Evolutionary conservation across 2,113 vertebrate species (phyloP), one percentile per base, ranked within the genome.

Genomic region (Mormyrus lacerda): DNA sequence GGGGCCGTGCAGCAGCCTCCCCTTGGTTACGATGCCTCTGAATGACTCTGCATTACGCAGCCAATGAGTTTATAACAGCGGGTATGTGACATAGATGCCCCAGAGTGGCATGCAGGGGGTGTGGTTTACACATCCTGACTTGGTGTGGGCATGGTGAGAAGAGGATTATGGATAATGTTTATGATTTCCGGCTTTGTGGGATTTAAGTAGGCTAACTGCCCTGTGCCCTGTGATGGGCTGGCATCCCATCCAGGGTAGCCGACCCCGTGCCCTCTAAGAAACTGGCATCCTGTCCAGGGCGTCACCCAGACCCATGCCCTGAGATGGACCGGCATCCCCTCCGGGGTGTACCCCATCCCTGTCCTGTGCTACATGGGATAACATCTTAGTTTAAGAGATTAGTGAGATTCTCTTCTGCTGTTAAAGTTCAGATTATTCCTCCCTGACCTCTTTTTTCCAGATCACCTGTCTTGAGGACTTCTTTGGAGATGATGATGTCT

Each of bases 401-500:
- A n/a, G 11, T 21, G 21, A 44, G 35, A 51, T 45, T 21, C 11
- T 45, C 17, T 19, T 24, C 35, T 79, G 47, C 55, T 61, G 27
- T 2, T 48, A 31, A 24, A 19, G 89, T 35, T 15, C 39, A 88
- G 15, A 47, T 10, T 31, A 50, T 10, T 4, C 10, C 11, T n/a
- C 61, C 15, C 58, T 55, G 24, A 51, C 73, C 88, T 91, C 48
- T 79, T 42, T 79, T 89, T 86, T 91, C 3, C 55, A 99, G 98
- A 95, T 99, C 87, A 98, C 97, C 1, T 98, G 97, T 92, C 95
- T 99, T 93, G 98, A 99, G 94, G 98, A 99, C 90, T 99, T 99
- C 93, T 99, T 99, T 89, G 96, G 98, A 21, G 98, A 99, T 3
- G 98, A 99, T 2, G 98, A 99, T 0, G 98, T 99, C 87, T 99